A percentile compares a stretch with the other conserved stretches of the same genome.
Conservation (phyloP, 2,797 vertebrate genomes). For the Chelon labrosus region DNA sequence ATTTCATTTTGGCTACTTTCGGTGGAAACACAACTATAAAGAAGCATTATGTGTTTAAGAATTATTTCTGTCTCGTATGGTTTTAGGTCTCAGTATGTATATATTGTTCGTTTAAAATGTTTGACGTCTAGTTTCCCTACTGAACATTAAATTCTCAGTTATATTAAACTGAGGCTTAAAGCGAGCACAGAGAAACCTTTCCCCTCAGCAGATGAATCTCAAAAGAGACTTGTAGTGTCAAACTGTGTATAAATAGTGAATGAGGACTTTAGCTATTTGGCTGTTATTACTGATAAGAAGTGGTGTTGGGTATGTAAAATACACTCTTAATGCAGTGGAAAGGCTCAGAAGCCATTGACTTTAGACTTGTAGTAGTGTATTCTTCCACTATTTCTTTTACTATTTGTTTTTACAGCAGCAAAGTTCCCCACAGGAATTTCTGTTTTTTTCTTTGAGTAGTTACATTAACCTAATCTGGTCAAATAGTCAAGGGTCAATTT, state of each 20-base stretch:
- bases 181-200: background rate
- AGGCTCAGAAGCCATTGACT: background rate
- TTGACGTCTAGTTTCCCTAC: background rate
- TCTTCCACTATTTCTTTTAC: background rate
- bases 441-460: background rate
- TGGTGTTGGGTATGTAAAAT: background rate
- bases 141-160: background rate
- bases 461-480: background rate
- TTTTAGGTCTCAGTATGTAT: too few species aligned
- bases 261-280: too few species aligned
- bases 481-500: constrained; percentile 11
- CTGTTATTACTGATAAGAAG: background rate
- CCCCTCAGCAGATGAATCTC: background rate
- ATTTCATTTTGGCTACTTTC: too few species aligned
- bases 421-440: background rate
- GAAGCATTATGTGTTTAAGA: too few species aligned
- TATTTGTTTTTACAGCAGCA: background rate
- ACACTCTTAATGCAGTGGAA: background rate
- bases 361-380: background rate
- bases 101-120: too few species aligned
- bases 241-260: background rate
- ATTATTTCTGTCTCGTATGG: too few species aligned
- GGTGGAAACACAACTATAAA: too few species aligned
- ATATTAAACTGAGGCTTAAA: background rate
- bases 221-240: background rate